Evolutionary conservation across 2,888 invertebrate genomes (phyloP), one percentile per base, ranked within the genome.

Genomic region (Timema podura): DNA sequence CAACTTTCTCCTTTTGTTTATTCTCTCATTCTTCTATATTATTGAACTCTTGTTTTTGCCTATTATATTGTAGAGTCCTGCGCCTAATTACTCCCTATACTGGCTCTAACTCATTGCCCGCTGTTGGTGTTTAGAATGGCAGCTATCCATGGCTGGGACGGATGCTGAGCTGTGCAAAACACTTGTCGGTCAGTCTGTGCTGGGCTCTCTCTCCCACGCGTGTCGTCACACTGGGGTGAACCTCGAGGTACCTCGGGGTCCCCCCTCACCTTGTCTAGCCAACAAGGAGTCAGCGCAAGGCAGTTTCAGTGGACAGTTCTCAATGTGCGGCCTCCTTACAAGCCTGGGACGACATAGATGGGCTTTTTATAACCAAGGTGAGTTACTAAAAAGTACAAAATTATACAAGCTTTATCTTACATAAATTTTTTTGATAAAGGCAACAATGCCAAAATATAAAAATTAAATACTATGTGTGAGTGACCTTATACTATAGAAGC

Each of bases 271-370:
- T 77, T 88, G 0, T 83, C 83, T 70, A 85, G 85, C 71, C 79
- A 85, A 68, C 88, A 88, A 76, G 79, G 80, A 54, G 79, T 83
- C 67, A 81, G 80, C 82, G 85, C 83, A 0, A 81, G 87, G 2
- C 90, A 90, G 73, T 89, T 88, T 76, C 90, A 91, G 74, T 91
- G 90, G 88, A 87, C 89, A 0, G 88, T 87, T 0, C 76, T 91
- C 0, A 87, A 87, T 73, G 88, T 87, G 0, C 85, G 87, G 77
- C 88, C 0, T 83, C 84, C 59, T 77, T 83, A 1, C 83, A 83
- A 70, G 85, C 86, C 51, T 89, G 89, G 89, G 85, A 87, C 0
- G 84, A 88, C 13, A 84, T 89, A 0, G 87, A 88, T 76, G 82
- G 83, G 59, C 78, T 89, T 11, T 85, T 89, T 65, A 83, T 87